These are phyloP conservation scores for Nephila pilipes DNA, from an alignment of 1,140 invertebrate genomes.

Conservation along the genomic window DNA sequence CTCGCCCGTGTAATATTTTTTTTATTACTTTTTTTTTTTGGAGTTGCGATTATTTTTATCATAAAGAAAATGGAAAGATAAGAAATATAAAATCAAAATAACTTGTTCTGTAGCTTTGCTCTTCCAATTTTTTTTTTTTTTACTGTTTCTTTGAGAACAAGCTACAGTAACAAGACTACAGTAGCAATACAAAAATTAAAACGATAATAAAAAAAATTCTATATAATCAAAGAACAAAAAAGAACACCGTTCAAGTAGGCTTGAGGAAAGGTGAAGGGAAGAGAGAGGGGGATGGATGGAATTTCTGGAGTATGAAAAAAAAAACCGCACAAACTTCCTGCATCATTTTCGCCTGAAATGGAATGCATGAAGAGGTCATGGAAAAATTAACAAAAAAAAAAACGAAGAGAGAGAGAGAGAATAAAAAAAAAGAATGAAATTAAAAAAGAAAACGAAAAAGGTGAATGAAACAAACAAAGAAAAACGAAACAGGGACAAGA, in stretches of 20 bases:
- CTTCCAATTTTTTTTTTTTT: neutral
- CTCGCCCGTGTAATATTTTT: neutral
- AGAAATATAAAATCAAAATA: neutral
- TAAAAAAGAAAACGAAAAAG: constrained; percentile 66
- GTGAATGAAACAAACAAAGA: constrained; percentile 65
- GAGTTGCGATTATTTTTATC: neutral
- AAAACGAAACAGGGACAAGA: constrained; percentile 31
- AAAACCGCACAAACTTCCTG: constrained; percentile 64
- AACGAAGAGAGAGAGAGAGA: neutral
- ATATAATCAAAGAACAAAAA: constrained; percentile 1
- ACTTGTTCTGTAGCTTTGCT: constrained; percentile 18
- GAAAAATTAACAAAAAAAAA: constrained; percentile 58
- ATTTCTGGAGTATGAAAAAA: constrained; percentile 59
- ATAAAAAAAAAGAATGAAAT: constrained; percentile 46
- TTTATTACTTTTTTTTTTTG: neutral
- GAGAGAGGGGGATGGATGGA: neutral
- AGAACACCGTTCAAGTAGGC: constrained; percentile 1
- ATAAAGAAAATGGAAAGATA: constrained; percentile 9
- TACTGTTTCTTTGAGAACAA: neutral
- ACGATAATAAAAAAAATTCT: constrained; percentile 2
- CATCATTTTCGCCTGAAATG: constrained; percentile 64
- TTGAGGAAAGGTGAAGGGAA: neutral
- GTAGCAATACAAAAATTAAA: neutral
- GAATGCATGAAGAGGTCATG: constrained; percentile 69
- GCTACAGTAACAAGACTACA: neutral